Percentiles rank a stretch among this genome's conserved stretches.
Conservation (phyloP, 2,113 vertebrate genomes). For the Leptodactylus fuscus region DNA sequence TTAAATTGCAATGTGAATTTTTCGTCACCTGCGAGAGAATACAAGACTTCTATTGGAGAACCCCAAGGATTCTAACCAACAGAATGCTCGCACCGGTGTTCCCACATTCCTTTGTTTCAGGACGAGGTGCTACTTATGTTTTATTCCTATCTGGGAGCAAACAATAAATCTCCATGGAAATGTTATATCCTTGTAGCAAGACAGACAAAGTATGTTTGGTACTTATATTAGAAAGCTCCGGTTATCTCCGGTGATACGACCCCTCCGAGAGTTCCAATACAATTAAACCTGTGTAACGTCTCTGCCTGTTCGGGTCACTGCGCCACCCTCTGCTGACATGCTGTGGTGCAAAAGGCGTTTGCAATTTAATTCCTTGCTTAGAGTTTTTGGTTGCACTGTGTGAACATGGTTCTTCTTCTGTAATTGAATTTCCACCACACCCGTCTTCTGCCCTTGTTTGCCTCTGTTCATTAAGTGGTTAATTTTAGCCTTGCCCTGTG, state of each 20-base stretch:
- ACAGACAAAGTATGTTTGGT: not conserved
- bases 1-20: not conserved
- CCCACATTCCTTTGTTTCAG: conserved; percentile 29
- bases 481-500: no score
- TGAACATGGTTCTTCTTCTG: no score
- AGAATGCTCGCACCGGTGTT: conserved; percentile 15
- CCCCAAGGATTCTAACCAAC: not conserved
- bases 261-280: conserved; percentile 23
- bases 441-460: no score
- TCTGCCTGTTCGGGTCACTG: no score
- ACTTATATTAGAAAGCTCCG: conserved; percentile 11
- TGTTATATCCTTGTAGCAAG: conserved; percentile 12
- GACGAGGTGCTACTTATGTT: conserved; percentile 19
- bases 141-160: conserved; percentile 37
- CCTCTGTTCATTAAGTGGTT: no score
- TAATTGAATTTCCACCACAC: no score
- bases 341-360: no score
- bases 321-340: no score
- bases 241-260: conserved; percentile 19
- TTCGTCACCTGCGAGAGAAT: not conserved
- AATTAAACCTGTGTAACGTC: no score
- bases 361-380: no score
- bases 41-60: not conserved
- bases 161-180: conserved; percentile 60
- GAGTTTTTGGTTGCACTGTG: no score